Conservation (phyloP, 1,140 invertebrate species). For the Aphaenogaster floridana region DNA sequence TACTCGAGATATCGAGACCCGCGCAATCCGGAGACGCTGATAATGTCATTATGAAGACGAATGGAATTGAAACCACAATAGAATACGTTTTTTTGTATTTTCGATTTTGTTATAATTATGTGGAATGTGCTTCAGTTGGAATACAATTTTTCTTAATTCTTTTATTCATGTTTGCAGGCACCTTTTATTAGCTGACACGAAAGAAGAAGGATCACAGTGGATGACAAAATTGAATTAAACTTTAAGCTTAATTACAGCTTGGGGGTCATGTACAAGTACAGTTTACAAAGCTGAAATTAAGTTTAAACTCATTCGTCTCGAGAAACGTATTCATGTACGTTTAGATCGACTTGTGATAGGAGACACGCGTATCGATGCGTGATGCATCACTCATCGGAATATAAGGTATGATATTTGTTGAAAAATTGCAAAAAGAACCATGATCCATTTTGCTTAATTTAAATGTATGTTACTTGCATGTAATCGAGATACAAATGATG, state of each 20-base stretch:
- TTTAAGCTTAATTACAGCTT: slow-evolving; percentile 90
- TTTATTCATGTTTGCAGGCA: slow-evolving; percentile 87
- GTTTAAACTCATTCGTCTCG: neutral
- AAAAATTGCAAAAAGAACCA: neutral
- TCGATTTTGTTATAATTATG: neutral
- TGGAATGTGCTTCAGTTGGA: neutral
- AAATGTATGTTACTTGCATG: neutral
- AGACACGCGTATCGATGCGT: neutral
- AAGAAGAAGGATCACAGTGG: slow-evolving; percentile 95
- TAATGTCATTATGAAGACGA: slow-evolving; percentile 89
- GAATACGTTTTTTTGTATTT: slow-evolving; percentile 84
- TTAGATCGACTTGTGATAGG: slow-evolving; percentile 1
- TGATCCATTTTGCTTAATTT: neutral
- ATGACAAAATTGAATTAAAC: slow-evolving; percentile 94
- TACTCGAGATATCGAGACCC: slow-evolving; percentile 91
- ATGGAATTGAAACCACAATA: slow-evolving; percentile 88
- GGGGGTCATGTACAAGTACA: slow-evolving; percentile 85
- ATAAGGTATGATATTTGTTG: slow-evolving; percentile 4
- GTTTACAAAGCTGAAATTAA: neutral
- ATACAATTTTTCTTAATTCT: slow-evolving; percentile 3
- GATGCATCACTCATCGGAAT: neutral
- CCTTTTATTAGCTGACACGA: slow-evolving; percentile 94
- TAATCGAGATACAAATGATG: neutral
- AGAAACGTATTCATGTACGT: slow-evolving; percentile 44
- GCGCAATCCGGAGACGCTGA: slow-evolving; percentile 89